A percentile compares a stretch with the other conserved stretches of the same genome.
Evolutionary conservation across 2,113 vertebrate species (phyloP).

Genomic region (Stigmatopora nigra): DNA sequence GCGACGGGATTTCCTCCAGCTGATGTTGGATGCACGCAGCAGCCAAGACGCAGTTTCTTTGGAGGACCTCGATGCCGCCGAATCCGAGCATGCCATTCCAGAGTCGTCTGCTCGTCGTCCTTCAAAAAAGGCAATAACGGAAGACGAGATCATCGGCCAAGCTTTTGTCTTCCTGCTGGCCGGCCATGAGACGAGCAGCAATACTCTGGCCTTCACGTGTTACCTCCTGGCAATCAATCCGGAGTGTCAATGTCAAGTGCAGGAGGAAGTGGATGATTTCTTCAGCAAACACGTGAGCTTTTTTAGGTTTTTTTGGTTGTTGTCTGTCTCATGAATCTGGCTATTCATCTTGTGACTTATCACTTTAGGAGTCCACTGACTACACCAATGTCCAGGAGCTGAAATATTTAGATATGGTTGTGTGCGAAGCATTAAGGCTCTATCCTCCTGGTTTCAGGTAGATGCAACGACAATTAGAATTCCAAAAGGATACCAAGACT

Average conservation of each 20-base stretch:
- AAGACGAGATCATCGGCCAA: constrained; percentile 87
- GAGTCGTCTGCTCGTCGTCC: constrained; percentile 13
- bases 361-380: constrained; percentile 70
- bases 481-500: background rate
- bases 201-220: constrained; percentile 78
- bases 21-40: constrained; percentile 77
- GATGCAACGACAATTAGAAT: background rate
- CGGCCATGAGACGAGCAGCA: constrained; percentile 85
- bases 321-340: background rate
- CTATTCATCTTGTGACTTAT: constrained; percentile 32
- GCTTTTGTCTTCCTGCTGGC: constrained; percentile 86
- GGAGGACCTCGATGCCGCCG: constrained; percentile 54
- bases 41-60: constrained; percentile 40
- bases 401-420: constrained; percentile 90
- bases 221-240: constrained; percentile 84
- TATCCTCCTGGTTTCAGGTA: constrained; percentile 93
- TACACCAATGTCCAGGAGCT: constrained; percentile 79
- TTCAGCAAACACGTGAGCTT: constrained; percentile 77
- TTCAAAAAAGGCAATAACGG: constrained; percentile 66
- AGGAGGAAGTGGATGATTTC: constrained; percentile 81
- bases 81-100: background rate
- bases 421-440: constrained; percentile 82
- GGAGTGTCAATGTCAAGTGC: constrained; percentile 75
- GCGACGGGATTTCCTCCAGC: constrained; percentile 86
- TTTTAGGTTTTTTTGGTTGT: background rate